Evolutionary conservation across 2,113 vertebrate species (phyloP), one percentile per base, ranked within the genome.

Genomic region (Sapayoa aenigma): DNA sequence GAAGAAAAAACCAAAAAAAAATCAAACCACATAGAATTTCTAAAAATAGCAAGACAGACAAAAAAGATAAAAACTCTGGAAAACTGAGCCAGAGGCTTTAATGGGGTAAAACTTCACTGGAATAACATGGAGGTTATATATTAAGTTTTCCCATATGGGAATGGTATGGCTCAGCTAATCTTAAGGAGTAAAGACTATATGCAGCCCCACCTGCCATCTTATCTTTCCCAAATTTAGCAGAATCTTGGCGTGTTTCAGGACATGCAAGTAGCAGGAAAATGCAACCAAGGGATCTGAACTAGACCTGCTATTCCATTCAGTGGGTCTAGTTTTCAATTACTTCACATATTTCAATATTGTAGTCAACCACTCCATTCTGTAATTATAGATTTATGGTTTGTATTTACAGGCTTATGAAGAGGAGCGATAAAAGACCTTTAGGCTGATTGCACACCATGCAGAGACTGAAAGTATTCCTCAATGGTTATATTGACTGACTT

Each of bases 401-500:
- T 56, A 65, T 96, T 96, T 93, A 94, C 37, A 96, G 56, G 81
- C 56, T 93, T 87, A 79, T 87, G 89, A 97, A 95, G 49, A 76
- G 15, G 58, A 91, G 71, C 62, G 74, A 76, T 83, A 89, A 91
- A 95, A 93, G 90, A 80, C 82, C 58, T 87, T 75, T 78, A 94
- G 87, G 81, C 31, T 94, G 89, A 72, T 75, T 93, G 87, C 50
- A 79, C 87, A 93, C 75, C 49, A 85, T 62, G 46, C 71, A 53
- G 39, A 82, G 53, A 50, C 72, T 60, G 42, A 58, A 94, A 65
- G 39, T 69, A 84, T 94, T 87, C 62, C 56, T 92, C 77, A 82
- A 5, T 87, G 7, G 72, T 78, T 95, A 96, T 95, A 92, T 28
- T 87, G 73, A 91, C 93, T 94, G 89, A 89, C 58, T 97, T 97